These are phyloP conservation scores for Epicauta chinensis DNA, from an alignment of 1,140 invertebrate genomes.

Conservation along the genomic window DNA sequence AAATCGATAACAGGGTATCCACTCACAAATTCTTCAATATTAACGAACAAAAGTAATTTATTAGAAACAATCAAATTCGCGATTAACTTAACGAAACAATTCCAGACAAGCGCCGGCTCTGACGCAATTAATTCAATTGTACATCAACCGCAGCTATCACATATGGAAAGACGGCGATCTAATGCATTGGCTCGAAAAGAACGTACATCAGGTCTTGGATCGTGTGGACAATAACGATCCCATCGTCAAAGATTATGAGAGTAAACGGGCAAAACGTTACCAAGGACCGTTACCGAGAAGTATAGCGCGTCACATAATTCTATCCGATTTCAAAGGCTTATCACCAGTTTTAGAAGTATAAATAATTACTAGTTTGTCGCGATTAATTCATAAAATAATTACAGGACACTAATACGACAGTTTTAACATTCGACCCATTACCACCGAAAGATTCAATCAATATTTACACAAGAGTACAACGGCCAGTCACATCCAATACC, in stretches of 20 bases:
- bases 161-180: slow-evolving; percentile 75
- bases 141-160: slow-evolving; percentile 64
- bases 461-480: slow-evolving; percentile 56
- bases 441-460: slow-evolving; percentile 71
- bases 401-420: slow-evolving; percentile 47
- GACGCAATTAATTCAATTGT: slow-evolving; percentile 64
- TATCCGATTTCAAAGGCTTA: slow-evolving; percentile 74
- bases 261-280: slow-evolving; percentile 57
- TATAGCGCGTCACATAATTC: slow-evolving; percentile 70
- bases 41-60: slow-evolving; percentile 32
- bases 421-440: slow-evolving; percentile 77
- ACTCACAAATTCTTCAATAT: slow-evolving; percentile 46
- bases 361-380: not conserved
- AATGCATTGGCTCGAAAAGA: slow-evolving; percentile 71
- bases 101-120: slow-evolving; percentile 58
- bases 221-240: slow-evolving; percentile 61
- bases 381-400: slow-evolving; percentile 17
- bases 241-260: slow-evolving; percentile 54
- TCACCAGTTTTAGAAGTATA: slow-evolving; percentile 50
- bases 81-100: too few species aligned
- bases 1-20: slow-evolving; percentile 58
- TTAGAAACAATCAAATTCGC: too few species aligned
- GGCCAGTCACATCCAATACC: slow-evolving; percentile 36
- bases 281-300: slow-evolving; percentile 61
- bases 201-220: slow-evolving; percentile 59